These are phyloP conservation scores for Harpagifer antarcticus DNA, from an alignment of 2,797 vertebrate species.

Conservation along the genomic window DNA sequence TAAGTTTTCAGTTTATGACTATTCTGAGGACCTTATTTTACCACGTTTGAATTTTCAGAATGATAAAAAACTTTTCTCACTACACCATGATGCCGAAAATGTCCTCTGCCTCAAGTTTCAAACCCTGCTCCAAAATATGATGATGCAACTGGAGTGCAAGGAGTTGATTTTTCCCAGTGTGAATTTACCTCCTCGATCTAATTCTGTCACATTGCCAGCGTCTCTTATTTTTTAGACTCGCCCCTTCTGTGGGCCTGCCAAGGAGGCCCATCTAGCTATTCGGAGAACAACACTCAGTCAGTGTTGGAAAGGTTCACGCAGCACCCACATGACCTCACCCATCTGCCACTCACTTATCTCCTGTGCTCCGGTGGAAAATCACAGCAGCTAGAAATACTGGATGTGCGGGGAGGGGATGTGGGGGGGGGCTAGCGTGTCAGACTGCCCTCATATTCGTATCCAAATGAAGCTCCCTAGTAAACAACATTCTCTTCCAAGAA, in stretches of 20 bases:
- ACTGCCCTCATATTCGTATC: slow-evolving; percentile 31
- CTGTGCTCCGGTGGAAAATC: slow-evolving; percentile 77
- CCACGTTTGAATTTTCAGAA: too few species aligned
- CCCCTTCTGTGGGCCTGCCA: slow-evolving; percentile 49
- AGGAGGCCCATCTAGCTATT: slow-evolving; percentile 62
- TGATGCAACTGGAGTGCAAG: slow-evolving; percentile 9
- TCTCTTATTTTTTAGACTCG: slow-evolving; percentile 58
- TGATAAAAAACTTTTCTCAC: too few species aligned
- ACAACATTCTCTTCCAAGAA: slow-evolving; percentile 53
- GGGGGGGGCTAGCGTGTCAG: slow-evolving; percentile 2
- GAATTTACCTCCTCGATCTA: slow-evolving; percentile 54
- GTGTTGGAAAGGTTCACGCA: slow-evolving; percentile 64
- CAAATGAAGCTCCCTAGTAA: slow-evolving; percentile 44
- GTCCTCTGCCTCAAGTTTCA: slow-evolving; percentile 29
- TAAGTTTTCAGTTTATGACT: neutral
- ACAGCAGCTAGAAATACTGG: slow-evolving; percentile 74
- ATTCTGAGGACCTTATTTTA: neutral
- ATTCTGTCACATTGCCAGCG: slow-evolving; percentile 40
- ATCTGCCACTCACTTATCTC: slow-evolving; percentile 78
- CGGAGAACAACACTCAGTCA: slow-evolving; percentile 61
- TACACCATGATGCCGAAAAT: slow-evolving; percentile 9
- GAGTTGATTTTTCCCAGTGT: slow-evolving; percentile 45
- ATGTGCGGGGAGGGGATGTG: slow-evolving; percentile 14
- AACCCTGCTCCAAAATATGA: slow-evolving; percentile 20
- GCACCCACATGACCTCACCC: slow-evolving; percentile 78